Base-by-base conservation (phyloP, 2,113 vertebrate genomes). In the Hucho hucho region DNA sequence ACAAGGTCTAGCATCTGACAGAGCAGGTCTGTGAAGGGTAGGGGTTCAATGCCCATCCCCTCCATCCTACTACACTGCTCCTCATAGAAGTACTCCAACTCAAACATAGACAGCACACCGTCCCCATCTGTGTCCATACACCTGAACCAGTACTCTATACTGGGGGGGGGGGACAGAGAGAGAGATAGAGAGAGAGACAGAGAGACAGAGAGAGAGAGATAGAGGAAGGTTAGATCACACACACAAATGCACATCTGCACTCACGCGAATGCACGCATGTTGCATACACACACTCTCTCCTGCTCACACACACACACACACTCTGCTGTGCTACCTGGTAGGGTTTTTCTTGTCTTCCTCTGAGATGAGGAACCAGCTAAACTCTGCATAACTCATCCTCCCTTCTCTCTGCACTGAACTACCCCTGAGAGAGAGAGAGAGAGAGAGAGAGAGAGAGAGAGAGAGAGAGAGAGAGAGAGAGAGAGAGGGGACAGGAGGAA, bases 11-110 rank as follows among this genome's bases (percentile, higher is more conserved):
- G 94, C 95, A 99, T 97, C 88, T 99, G 98, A 80, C 98, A 99
- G 18, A 99, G 91, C 79, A 98, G 88, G 80, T 99, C 97, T 83
- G 97, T 96, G 90, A 99, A 99, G 0, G 97, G 97, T 88, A 99
- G 90, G 0, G 98, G 98, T 85, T 99, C 98, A n/a, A 99, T 99
- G 83, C 97, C 98, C 97, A 98, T 98, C 65, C 95, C 93, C 84
- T 99, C 98, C 98, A 99, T 99, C 65, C 97, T 93, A 80, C 98
- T 97, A 76, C 98, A 99, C 81, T 99, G 98, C 80, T 99, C 97
- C 82, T 98, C 97, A 1, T 99, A 99, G 88, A 99, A 98, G 81
- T 93, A 96, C 78, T 99, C 97, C 86, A 99, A 86, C 89, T 99
- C 98, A 2, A 97, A 99, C 98, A 99, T 99, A 88, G 98, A 99